These are phyloP conservation scores for Megathymus violae DNA, from an alignment of 1,140 invertebrate species.

Conservation along the genomic window DNA sequence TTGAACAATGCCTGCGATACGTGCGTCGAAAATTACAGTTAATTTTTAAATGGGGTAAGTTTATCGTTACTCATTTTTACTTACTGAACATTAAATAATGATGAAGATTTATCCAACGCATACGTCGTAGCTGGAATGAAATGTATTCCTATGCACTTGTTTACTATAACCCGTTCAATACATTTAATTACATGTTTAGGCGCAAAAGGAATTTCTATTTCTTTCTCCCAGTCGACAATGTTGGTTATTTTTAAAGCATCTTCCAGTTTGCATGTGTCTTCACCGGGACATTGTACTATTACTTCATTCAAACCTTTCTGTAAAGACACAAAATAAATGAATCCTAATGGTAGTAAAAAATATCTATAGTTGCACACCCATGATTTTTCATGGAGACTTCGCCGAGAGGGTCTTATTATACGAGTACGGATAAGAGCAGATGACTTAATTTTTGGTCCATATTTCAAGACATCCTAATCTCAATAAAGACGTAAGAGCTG, in stretches of 20 bases:
- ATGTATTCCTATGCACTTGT: conserved; percentile 26
- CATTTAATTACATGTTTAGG: conserved; percentile 42
- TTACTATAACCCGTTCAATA: conserved; percentile 31
- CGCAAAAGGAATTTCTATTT: conserved; percentile 40
- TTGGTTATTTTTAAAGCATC: conserved; percentile 50
- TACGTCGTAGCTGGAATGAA: conserved; percentile 36
- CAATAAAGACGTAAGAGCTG: too few relatives aligned
- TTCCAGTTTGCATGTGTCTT: conserved; percentile 52
- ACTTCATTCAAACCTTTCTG: conserved; percentile 50
- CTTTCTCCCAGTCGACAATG: conserved; percentile 49
- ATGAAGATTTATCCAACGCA: conserved; percentile 39
- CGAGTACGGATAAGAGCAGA: too few relatives aligned
- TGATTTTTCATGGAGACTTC: too few relatives aligned
- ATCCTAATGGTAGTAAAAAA: too few relatives aligned
- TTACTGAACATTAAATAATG: conserved; percentile 46
- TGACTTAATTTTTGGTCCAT: too few relatives aligned
- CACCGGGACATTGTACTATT: conserved; percentile 48
- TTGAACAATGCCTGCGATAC: too few relatives aligned
- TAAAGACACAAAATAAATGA: conserved; percentile 21
- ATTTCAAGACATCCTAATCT: too few relatives aligned
- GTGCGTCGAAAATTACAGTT: too few relatives aligned
- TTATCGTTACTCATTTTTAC: conserved; percentile 7
- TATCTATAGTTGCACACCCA: too few relatives aligned
- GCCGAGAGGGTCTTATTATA: too few relatives aligned
- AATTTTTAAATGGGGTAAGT: background rate